phyloP scores from a whole-genome alignment of 2,888 invertebrate species.

The Xylota segnis region DNA sequence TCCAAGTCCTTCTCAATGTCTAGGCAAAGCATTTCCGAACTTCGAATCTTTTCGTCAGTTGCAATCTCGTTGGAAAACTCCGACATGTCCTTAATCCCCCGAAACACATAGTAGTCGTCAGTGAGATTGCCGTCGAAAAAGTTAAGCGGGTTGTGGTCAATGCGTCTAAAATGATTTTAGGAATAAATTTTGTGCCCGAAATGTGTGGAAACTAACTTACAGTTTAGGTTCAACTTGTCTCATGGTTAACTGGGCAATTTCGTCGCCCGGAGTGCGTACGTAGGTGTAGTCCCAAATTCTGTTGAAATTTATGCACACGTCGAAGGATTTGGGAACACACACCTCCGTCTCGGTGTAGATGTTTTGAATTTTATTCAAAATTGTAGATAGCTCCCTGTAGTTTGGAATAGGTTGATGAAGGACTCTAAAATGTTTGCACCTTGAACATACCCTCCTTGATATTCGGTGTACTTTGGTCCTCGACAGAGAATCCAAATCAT shows the following conservation, averaged over 20 bases:
- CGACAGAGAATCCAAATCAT: slow-evolving; percentile 87
- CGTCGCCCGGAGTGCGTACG: slow-evolving; percentile 69
- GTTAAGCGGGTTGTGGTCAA: slow-evolving; percentile 71
- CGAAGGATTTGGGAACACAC: slow-evolving; percentile 84
- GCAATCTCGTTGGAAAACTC: slow-evolving; percentile 11
- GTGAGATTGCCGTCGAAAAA: slow-evolving; percentile 75
- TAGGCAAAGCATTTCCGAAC: slow-evolving; percentile 84
- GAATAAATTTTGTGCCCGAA: not conserved
- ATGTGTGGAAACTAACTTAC: slow-evolving; percentile 41
- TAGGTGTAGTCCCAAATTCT: slow-evolving; percentile 79
- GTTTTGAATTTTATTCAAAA: slow-evolving; percentile 86
- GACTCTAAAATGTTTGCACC: slow-evolving; percentile 41
- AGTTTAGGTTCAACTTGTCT: slow-evolving; percentile 76
- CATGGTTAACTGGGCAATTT: slow-evolving; percentile 72
- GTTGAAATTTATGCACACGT: slow-evolving; percentile 81
- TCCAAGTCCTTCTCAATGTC: slow-evolving; percentile 88
- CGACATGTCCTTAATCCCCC: slow-evolving; percentile 55
- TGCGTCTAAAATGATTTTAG: slow-evolving; percentile 25
- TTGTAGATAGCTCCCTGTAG: slow-evolving; percentile 84
- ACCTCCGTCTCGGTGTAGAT: slow-evolving; percentile 87
- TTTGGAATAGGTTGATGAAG: slow-evolving; percentile 78
- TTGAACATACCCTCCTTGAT: slow-evolving; percentile 84
- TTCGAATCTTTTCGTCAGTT: slow-evolving; percentile 68
- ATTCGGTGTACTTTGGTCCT: slow-evolving; percentile 86
- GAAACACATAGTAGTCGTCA: slow-evolving; percentile 77